These are phyloP conservation scores for Astreopora myriophthalma DNA, from an alignment of 64 coral and sea anemone species.

Conservation along the genomic window DNA sequence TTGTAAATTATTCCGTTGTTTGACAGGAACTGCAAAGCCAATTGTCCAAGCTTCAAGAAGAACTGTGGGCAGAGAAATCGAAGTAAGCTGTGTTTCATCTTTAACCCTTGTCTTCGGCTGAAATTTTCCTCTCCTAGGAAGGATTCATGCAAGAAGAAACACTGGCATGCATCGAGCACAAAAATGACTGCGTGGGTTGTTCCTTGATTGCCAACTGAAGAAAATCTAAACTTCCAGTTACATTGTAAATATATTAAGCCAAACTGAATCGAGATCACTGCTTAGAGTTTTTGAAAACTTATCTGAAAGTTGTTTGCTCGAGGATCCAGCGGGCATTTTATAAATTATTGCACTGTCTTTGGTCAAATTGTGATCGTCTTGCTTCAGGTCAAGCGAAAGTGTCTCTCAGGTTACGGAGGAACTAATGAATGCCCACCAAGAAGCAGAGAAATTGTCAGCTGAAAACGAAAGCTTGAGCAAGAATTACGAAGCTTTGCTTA, in stretches of 20 bases:
- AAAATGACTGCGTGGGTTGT: too few species aligned
- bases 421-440: neutral
- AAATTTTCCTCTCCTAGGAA: neutral
- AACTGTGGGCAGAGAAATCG: conserved; percentile 60
- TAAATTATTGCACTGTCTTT: too few species aligned
- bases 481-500: conserved; percentile 20
- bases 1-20: neutral
- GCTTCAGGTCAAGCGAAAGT: neutral
- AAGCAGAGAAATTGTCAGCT: conserved; percentile 11
- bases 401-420: neutral
- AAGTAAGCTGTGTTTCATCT: conserved; percentile 56
- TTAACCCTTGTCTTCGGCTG: neutral
- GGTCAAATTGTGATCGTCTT: neutral
- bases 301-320: too few species aligned
- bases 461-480: conserved; percentile 43
- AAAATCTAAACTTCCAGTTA: too few species aligned
- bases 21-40: conserved; percentile 64
- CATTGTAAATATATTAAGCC: too few species aligned
- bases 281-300: too few species aligned
- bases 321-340: too few species aligned
- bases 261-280: too few species aligned
- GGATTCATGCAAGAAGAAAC: neutral
- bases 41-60: conserved; percentile 30
- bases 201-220: too few species aligned
- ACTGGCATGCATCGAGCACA: too few species aligned